Evolutionary conservation across 2,888 invertebrate genomes (phyloP), one percentile per base, ranked within the genome.

Genomic region (Drosophila neutralis): DNA sequence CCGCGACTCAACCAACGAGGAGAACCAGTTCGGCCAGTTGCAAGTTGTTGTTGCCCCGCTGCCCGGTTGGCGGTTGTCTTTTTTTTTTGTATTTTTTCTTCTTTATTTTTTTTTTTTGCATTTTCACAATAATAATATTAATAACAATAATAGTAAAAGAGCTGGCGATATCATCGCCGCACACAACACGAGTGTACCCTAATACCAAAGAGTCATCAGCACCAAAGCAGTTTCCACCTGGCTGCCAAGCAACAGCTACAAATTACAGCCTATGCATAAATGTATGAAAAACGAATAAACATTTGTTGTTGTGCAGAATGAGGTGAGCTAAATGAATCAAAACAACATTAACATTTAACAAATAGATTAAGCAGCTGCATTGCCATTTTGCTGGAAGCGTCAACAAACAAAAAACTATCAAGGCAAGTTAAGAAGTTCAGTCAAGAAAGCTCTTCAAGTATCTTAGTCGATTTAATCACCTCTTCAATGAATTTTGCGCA

Each of bases 11-110:
- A 56, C 15, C 45, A 40, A 21, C 38, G 64, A 42, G 48, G 51
- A 69, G 69, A 73, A 76, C 76, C 78, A 78, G 76, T 76, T 76
- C 64, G 54, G 76, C 79, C 74, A 78, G 74, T 76, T 76, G 62
- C 38, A 38, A 51, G 45, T 60, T 72, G 36, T 36, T 33, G 48
- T 40, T 68, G 45, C 40, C 52, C 57, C 31, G 36, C 56, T 54
- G 48, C 53, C 58, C 45, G 31, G 21, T 49, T 49, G 31, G 36
- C 40, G 24, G 24, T 38, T 45, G 35, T 36, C 13, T 45, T 27
- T 21, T 69, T 69, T 66, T 53, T 15, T 18, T 21, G 7, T 31
- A 21, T 13, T 48, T 13, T 31, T 13, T 21, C 7, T 15, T 13
- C 35, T 68, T 49, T 27, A 13, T 13, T 1, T 11, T 27, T 65